A percentile compares a stretch with the other conserved stretches of the same genome.
These are phyloP conservation scores for Saimiri boliviensis DNA, from an alignment of 2,113 vertebrate species.

Conservation along the genomic window DNA sequence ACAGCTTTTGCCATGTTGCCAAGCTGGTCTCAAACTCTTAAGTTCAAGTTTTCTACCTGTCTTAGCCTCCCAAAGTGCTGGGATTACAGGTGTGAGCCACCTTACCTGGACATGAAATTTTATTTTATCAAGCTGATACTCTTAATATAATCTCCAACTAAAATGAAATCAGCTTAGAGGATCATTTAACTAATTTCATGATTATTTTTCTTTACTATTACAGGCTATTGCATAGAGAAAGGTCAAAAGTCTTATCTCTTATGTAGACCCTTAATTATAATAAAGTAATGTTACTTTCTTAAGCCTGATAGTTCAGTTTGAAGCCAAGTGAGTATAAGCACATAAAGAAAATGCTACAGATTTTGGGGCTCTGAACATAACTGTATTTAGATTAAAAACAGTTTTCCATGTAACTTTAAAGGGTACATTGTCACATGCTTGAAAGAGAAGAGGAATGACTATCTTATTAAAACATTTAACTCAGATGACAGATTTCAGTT, in stretches of 20 bases:
- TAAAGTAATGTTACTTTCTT: background rate
- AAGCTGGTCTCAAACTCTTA: too few relatives aligned
- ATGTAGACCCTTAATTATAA: background rate
- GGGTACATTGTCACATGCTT: background rate
- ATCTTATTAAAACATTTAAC: slow-evolving; percentile 1
- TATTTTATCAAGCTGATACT: background rate
- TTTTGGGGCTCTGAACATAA: background rate
- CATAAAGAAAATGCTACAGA: background rate
- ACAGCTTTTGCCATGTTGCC: too few relatives aligned
- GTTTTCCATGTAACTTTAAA: background rate
- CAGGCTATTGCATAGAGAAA: background rate
- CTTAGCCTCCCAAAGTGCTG: too few relatives aligned
- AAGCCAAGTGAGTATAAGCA: background rate
- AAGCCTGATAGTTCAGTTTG: background rate
- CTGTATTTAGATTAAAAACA: background rate
- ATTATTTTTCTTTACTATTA: slow-evolving; percentile 17
- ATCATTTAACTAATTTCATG: background rate
- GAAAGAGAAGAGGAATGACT: background rate
- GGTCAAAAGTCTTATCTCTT: slow-evolving; percentile 12
- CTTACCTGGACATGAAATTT: background rate
- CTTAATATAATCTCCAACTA: background rate
- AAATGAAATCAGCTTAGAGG: background rate
- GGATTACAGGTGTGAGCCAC: too few relatives aligned
- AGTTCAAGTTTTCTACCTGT: too few relatives aligned
- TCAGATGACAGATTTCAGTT: background rate